These are phyloP conservation scores for Diadophis punctatus DNA, from an alignment of 2,113 vertebrate species.

Conservation along the genomic window DNA sequence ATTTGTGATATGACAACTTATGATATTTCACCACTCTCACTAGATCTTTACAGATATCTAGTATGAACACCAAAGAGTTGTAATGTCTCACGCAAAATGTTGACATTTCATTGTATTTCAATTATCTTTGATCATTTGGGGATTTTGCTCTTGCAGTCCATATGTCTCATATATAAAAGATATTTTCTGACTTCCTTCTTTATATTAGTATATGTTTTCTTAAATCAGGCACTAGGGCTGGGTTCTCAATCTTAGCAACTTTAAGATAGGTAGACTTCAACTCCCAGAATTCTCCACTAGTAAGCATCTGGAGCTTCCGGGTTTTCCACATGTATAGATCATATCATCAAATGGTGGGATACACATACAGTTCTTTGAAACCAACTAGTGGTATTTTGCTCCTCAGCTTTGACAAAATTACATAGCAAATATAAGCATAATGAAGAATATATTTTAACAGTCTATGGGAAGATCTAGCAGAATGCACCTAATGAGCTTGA, in stretches of 20 bases:
- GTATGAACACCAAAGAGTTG: background rate
- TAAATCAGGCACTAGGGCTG: background rate
- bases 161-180: background rate
- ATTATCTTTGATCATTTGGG: background rate
- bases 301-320: background rate
- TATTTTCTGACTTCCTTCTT: background rate
- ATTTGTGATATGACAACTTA: background rate
- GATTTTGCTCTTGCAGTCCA: background rate
- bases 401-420: background rate
- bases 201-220: background rate
- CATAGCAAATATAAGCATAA: background rate
- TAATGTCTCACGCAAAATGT: background rate
- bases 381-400: background rate
- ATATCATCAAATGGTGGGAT: background rate
- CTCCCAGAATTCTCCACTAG: background rate
- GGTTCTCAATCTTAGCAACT: background rate
- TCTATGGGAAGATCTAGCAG: background rate
- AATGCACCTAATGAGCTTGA: background rate
- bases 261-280: background rate
- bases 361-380: background rate
- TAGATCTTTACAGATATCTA: background rate
- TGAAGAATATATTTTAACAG: background rate
- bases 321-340: no score
- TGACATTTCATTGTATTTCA: background rate
- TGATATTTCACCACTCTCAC: background rate